A percentile compares a stretch with the other conserved stretches of the same genome.
phyloP scores from a whole-genome alignment of 2,888 invertebrate species.

The Pasiphila rectangulata region DNA sequence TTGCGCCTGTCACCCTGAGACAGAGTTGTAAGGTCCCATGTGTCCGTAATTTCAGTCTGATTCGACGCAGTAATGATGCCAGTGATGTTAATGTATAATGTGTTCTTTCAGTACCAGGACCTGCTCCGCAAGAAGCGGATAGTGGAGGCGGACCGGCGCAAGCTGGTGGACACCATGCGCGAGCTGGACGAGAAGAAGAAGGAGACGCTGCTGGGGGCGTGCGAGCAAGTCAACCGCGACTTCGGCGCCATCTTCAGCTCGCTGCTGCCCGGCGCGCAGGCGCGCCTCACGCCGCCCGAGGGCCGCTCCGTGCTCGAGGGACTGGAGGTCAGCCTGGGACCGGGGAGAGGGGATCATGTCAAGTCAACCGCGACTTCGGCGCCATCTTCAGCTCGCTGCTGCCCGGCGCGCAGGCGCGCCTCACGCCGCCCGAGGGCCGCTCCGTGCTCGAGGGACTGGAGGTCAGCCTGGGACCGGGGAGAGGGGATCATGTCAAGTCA shows the following conservation, averaged over 20 bases:
- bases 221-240: slow-evolving; percentile 93
- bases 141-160: slow-evolving; percentile 87
- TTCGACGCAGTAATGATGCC: too few species aligned
- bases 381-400: slow-evolving; percentile 95
- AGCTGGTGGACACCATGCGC: slow-evolving; percentile 88
- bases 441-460: slow-evolving; percentile 93
- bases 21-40: too few species aligned
- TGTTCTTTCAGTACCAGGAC: slow-evolving; percentile 84
- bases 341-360: too few species aligned
- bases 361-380: slow-evolving; percentile 95
- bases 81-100: too few species aligned
- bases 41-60: too few species aligned
- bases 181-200: slow-evolving; percentile 96
- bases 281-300: slow-evolving; percentile 89
- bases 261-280: slow-evolving; percentile 93
- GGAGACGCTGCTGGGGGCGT: slow-evolving; percentile 89
- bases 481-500: too few species aligned
- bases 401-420: slow-evolving; percentile 93
- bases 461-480: too few species aligned
- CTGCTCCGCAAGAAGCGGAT: slow-evolving; percentile 86
- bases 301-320: slow-evolving; percentile 90
- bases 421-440: slow-evolving; percentile 88
- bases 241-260: slow-evolving; percentile 97
- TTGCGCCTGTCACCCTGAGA: too few species aligned
- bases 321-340: too few species aligned